phyloP scores from a whole-genome alignment of 2,888 invertebrate genomes.

The Anoplius nigerrimus region DNA sequence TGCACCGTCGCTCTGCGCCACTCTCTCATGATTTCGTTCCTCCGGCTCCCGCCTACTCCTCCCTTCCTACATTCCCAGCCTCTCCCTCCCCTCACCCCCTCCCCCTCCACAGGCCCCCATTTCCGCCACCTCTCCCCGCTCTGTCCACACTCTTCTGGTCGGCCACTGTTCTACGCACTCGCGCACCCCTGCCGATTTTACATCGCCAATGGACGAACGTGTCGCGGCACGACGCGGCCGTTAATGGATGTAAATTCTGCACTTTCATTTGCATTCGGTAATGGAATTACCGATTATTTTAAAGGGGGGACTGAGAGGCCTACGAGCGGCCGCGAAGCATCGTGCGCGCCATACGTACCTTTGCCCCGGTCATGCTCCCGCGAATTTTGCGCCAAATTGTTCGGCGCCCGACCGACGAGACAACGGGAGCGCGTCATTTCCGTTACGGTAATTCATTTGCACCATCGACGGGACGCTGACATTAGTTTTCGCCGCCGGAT shows the following conservation, averaged over 20 bases:
- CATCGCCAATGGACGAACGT: constrained; percentile 36
- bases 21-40: constrained; percentile 42
- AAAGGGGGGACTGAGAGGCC: constrained; percentile 1
- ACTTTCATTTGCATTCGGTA: constrained; percentile 47
- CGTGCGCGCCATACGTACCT: no score
- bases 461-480: no score
- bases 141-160: constrained; percentile 40
- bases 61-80: not conserved
- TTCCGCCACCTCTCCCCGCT: constrained; percentile 15
- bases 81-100: constrained; percentile 7
- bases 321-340: no score
- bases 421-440: constrained; percentile 3
- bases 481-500: no score
- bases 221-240: constrained; percentile 23
- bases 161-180: constrained; percentile 17
- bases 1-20: constrained; percentile 18
- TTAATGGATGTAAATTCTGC: constrained; percentile 50
- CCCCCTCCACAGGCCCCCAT: not conserved
- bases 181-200: constrained; percentile 30
- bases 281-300: constrained; percentile 47
- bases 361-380: not conserved
- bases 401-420: not conserved
- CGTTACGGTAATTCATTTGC: no score
- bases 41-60: constrained; percentile 15
- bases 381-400: not conserved